Conservation (phyloP, 2,888 invertebrate genomes). For the Embidobia sp. region DNA sequence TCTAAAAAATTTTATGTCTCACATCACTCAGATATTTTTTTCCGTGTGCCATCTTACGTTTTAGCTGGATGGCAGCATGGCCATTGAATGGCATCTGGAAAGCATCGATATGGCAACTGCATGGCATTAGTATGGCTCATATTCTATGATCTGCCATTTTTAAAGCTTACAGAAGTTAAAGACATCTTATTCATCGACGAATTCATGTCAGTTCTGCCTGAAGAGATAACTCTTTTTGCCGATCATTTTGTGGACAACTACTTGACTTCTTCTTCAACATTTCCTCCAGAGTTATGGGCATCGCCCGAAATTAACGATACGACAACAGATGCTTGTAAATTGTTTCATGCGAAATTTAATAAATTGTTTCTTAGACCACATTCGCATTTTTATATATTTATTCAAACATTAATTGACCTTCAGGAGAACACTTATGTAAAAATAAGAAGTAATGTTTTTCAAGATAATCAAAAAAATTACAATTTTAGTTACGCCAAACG, state of each 20-base stretch:
- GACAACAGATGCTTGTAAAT: slow-evolving; percentile 7
- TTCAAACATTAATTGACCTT: neutral
- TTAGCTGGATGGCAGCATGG: too few relatives aligned
- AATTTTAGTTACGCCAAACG: too few relatives aligned
- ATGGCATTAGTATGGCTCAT: too few relatives aligned
- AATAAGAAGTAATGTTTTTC: neutral
- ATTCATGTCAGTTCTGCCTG: neutral
- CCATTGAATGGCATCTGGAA: too few relatives aligned
- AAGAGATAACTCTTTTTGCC: neutral
- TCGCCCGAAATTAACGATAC: neutral
- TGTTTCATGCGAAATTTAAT: neutral
- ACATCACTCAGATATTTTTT: too few relatives aligned
- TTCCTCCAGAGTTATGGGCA: slow-evolving; percentile 4
- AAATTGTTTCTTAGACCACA: neutral
- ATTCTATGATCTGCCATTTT: neutral
- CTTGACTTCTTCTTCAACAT: neutral
- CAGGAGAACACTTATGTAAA: neutral
- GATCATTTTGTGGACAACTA: slow-evolving; percentile 8
- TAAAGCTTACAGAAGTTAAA: neutral
- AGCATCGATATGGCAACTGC: too few relatives aligned
- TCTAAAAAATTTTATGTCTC: too few relatives aligned
- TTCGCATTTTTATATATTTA: neutral
- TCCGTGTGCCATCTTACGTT: too few relatives aligned
- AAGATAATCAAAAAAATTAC: too few relatives aligned
- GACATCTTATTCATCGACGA: neutral